phyloP scores from a whole-genome alignment of 2,113 vertebrate genomes.

The Paradisaea rubra region DNA sequence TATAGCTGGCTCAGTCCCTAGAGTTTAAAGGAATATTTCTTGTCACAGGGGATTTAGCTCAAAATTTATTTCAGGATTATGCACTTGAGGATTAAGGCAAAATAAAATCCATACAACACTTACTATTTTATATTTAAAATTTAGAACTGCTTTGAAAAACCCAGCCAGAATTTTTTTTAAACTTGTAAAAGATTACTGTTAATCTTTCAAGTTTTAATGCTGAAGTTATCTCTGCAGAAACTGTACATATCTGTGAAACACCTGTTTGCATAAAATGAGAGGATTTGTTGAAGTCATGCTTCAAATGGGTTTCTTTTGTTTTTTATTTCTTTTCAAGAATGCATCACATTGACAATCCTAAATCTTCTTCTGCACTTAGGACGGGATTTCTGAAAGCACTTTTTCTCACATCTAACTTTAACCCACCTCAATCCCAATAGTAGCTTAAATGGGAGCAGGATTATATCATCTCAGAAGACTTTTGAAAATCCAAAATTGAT shows the following conservation, averaged over 20 bases:
- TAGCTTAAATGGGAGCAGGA: not conserved
- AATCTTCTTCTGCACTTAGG: not conserved
- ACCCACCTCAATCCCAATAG: not conserved
- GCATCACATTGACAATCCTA: not conserved
- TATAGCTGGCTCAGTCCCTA: conserved; percentile 16
- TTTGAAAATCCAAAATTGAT: not conserved
- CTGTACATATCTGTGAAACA: not conserved
- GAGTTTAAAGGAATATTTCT: conserved; percentile 51
- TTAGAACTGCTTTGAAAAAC: conserved; percentile 3
- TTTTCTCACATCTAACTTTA: not conserved
- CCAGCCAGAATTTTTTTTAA: not conserved
- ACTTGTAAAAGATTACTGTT: not conserved
- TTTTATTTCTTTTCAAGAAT: not conserved
- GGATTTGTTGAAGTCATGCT: not conserved
- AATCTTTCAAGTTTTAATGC: not conserved
- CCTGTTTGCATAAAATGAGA: not conserved
- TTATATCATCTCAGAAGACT: not conserved
- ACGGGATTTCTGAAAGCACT: not conserved
- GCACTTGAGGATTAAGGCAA: conserved; percentile 21
- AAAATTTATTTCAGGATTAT: conserved; percentile 46
- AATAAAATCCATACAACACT: conserved; percentile 16
- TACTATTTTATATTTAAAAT: conserved; percentile 18
- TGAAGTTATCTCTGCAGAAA: not conserved
- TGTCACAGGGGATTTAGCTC: not conserved
- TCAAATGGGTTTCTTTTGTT: not conserved